These are phyloP conservation scores for Taurulus bubalis DNA, from an alignment of 2,113 vertebrate species.

Conservation along the genomic window DNA sequence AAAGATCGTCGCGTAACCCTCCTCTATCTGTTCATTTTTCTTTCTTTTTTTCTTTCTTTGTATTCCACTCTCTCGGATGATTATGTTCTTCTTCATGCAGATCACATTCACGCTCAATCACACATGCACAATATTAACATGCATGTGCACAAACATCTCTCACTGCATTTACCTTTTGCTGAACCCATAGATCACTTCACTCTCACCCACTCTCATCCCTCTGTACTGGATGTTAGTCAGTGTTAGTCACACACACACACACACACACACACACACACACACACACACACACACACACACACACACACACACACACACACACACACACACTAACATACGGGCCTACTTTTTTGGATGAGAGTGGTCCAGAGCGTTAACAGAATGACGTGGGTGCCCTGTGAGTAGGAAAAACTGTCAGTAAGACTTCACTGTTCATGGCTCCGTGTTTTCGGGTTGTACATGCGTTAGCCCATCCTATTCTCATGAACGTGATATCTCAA, in stretches of 20 bases:
- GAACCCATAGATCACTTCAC: slow-evolving; percentile 55
- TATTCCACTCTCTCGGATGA: slow-evolving; percentile 9
- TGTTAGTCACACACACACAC: slow-evolving; percentile 14
- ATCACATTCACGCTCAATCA: slow-evolving; percentile 29
- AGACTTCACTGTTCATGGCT: slow-evolving; percentile 54
- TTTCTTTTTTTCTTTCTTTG: slow-evolving; percentile 9
- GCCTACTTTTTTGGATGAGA: slow-evolving; percentile 36
- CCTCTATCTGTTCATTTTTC: slow-evolving; percentile 20
- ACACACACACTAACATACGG: slow-evolving; percentile 5
- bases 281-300: slow-evolving; percentile 15
- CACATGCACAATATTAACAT: slow-evolving; percentile 25
- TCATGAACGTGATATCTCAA: not conserved
- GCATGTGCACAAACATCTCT: slow-evolving; percentile 11
- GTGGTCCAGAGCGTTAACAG: slow-evolving; percentile 46
- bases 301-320: slow-evolving; percentile 25
- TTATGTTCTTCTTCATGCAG: slow-evolving; percentile 45
- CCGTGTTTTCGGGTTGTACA: not conserved
- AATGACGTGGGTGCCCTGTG: slow-evolving; percentile 45
- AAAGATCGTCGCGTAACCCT: slow-evolving; percentile 21
- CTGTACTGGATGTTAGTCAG: slow-evolving; percentile 37
- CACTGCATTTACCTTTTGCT: slow-evolving; percentile 43
- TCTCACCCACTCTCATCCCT: slow-evolving; percentile 48
- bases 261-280: slow-evolving; percentile 1
- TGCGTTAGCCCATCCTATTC: not conserved
- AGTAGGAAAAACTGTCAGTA: slow-evolving; percentile 57